phyloP scores from a whole-genome alignment of 2,888 invertebrate species.

The Cephus pulcher region DNA sequence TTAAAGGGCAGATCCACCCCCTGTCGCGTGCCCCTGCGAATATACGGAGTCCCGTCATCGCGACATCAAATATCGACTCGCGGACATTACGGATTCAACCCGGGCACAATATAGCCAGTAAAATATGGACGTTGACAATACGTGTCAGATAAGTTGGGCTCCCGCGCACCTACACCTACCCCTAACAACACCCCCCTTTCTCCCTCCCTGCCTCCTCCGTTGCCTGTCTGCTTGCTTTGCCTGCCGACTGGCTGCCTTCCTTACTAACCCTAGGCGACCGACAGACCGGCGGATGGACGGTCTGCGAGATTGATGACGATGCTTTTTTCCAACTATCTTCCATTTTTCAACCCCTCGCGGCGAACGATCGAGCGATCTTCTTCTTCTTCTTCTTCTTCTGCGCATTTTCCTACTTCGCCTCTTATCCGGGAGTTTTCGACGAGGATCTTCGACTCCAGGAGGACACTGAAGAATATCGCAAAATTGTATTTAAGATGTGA shows the following conservation, averaged over 20 bases:
- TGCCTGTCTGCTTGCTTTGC: neutral
- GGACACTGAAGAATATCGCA: conserved; percentile 34
- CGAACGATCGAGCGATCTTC: neutral
- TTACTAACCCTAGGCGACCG: neutral
- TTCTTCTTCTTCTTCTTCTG: neutral
- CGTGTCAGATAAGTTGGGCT: conserved; percentile 38
- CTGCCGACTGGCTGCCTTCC: neutral
- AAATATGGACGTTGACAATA: conserved; percentile 46
- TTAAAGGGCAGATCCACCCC: neutral
- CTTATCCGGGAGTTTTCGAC: neutral
- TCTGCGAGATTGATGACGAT: conserved; percentile 9
- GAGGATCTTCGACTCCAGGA: neutral
- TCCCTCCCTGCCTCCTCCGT: neutral
- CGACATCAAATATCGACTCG: conserved; percentile 15
- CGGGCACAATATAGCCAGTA: conserved; percentile 40
- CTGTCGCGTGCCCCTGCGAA: neutral
- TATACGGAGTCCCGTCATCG: conserved; percentile 3
- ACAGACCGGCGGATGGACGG: neutral
- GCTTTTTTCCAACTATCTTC: conserved; percentile 11
- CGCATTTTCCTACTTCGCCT: neutral
- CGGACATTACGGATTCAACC: conserved; percentile 36
- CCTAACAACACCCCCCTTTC: neutral
- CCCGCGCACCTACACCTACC: neutral
- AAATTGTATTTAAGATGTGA: conserved; percentile 46
- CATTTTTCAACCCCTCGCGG: conserved; percentile 20